phyloP scores from a whole-genome alignment of 1,140 invertebrate species.

The Drosophila mojavensis region DNA sequence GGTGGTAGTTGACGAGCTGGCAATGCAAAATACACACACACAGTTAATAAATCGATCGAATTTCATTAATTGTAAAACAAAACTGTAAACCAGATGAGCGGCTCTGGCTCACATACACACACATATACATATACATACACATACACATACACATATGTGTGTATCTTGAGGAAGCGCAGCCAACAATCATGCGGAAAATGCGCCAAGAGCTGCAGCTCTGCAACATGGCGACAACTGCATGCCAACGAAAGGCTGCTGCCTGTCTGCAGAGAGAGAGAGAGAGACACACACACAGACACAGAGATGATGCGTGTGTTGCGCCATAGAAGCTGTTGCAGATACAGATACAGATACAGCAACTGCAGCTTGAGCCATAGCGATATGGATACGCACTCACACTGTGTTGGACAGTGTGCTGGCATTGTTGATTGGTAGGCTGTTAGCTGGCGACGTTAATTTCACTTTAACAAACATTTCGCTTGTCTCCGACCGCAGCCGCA shows the following conservation, averaged over 20 bases:
- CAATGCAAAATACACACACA: constrained; percentile 63
- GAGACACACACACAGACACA: background rate
- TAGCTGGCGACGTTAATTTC: constrained; percentile 79
- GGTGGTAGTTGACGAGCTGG: constrained; percentile 3
- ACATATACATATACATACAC: background rate
- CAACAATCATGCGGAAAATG: constrained; percentile 75
- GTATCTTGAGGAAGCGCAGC: constrained; percentile 61
- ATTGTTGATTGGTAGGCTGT: constrained; percentile 78
- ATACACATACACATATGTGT: constrained; percentile 30
- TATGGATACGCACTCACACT: constrained; percentile 2
- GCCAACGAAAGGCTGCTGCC: constrained; percentile 64
- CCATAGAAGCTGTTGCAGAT: constrained; percentile 8
- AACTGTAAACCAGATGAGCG: constrained; percentile 51
- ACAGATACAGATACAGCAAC: constrained; percentile 4
- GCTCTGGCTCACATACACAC: background rate
- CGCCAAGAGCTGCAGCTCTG: constrained; percentile 13
- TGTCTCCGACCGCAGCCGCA: constrained; percentile 55
- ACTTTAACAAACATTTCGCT: constrained; percentile 83
- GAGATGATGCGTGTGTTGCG: constrained; percentile 23
- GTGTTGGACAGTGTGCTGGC: constrained; percentile 52
- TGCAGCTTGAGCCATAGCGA: background rate
- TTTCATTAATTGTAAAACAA: constrained; percentile 83
- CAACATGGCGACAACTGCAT: constrained; percentile 56
- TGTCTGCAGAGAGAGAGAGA: constrained; percentile 15
- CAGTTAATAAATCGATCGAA: constrained; percentile 83